Evolutionary conservation across 2,113 vertebrate species (phyloP).

Genomic region (Meleagris gallopavo): DNA sequence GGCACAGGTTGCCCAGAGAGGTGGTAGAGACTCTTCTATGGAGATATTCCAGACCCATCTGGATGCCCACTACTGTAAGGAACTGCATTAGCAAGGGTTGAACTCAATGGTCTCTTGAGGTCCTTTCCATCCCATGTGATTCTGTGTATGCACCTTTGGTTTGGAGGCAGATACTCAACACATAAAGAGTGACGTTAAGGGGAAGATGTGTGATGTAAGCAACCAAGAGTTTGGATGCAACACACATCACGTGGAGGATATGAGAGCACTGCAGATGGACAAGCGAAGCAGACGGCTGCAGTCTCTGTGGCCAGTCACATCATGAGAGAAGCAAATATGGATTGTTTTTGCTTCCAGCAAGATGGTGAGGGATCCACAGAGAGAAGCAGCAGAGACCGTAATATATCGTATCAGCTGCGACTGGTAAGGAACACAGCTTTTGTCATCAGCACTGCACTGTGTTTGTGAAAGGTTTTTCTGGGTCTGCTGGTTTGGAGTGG

Average conservation of each 20-base stretch:
- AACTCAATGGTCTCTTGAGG: too few relatives aligned
- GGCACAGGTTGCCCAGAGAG: too few relatives aligned
- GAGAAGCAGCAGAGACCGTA: background rate
- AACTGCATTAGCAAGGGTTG: too few relatives aligned
- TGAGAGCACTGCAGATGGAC: background rate
- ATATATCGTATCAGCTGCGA: background rate
- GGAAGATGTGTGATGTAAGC: background rate
- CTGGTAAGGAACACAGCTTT: background rate
- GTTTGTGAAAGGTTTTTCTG: background rate
- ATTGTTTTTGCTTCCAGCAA: background rate
- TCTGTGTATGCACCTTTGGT: background rate
- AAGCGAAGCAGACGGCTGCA: background rate
- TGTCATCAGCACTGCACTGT: background rate
- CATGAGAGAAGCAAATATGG: background rate
- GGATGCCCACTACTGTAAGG: too few relatives aligned
- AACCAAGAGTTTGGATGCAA: background rate
- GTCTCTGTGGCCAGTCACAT: background rate
- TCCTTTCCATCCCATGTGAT: too few relatives aligned
- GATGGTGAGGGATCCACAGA: background rate
- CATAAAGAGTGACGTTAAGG: background rate
- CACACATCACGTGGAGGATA: accelerated
- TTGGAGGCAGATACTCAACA: background rate
- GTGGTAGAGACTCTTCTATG: too few relatives aligned
- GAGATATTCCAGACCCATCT: too few relatives aligned
- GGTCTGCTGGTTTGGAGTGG: background rate